Evolutionary conservation across 2,888 invertebrate genomes (phyloP).

Genomic region (Geotrupes spiniger): DNA sequence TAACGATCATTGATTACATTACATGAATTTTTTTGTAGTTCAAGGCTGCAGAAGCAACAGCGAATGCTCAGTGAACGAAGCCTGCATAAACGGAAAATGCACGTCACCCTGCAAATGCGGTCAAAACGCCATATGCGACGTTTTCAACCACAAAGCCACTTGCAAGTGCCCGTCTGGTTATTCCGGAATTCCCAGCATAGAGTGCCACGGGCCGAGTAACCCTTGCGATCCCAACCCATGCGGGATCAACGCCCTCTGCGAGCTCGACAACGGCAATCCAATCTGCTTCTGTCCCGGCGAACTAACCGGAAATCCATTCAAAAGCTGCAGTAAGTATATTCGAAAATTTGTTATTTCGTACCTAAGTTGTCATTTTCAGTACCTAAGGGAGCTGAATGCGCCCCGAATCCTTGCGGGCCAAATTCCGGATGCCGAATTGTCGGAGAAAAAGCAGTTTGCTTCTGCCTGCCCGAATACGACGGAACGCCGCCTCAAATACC

Average conservation of each 20-base stretch:
- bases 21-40: constrained; percentile 49
- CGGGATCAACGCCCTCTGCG: constrained; percentile 80
- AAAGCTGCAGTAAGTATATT: constrained; percentile 77
- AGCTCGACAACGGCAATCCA: constrained; percentile 79
- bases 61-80: constrained; percentile 72
- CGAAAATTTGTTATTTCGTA: constrained; percentile 5
- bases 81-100: constrained; percentile 75
- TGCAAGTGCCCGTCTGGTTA: constrained; percentile 84
- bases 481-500: constrained; percentile 74
- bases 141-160: constrained; percentile 71
- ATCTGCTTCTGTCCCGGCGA: constrained; percentile 89
- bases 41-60: constrained; percentile 69
- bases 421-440: constrained; percentile 80
- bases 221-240: constrained; percentile 86
- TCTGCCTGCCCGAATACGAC: constrained; percentile 84
- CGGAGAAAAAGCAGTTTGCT: constrained; percentile 74
- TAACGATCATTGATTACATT: too few relatives aligned
- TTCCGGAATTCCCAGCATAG: constrained; percentile 69
- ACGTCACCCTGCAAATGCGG: constrained; percentile 78
- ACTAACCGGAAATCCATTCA: constrained; percentile 86
- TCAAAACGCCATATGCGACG: constrained; percentile 76
- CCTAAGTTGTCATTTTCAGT: constrained; percentile 55
- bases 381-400: constrained; percentile 82
- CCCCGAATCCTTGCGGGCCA: constrained; percentile 78
- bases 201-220: constrained; percentile 71